A percentile compares a stretch with the other conserved stretches of the same genome.
These are phyloP conservation scores for Lymantria monacha DNA, from an alignment of 2,888 invertebrate genomes.

Conservation along the genomic window DNA sequence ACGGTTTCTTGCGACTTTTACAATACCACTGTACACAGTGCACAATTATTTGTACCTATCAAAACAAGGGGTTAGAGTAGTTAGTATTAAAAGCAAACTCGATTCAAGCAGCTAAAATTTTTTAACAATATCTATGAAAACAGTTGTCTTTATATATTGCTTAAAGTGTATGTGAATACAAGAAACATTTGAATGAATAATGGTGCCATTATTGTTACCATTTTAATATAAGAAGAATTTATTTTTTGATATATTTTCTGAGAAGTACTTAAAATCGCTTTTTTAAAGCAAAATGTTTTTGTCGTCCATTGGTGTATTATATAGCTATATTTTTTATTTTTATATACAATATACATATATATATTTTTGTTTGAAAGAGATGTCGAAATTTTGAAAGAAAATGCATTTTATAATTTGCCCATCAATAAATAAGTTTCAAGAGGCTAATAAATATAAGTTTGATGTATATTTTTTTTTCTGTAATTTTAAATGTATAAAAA, in stretches of 20 bases:
- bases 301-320: not conserved
- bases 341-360: not conserved
- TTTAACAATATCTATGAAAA: slow-evolving; percentile 11
- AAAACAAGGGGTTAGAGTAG: no score
- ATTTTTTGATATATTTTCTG: slow-evolving; percentile 45
- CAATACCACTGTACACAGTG: no score
- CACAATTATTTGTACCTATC: no score
- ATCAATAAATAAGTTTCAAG: slow-evolving; percentile 22
- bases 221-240: slow-evolving; percentile 41
- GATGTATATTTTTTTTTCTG: not conserved
- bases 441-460: slow-evolving; percentile 21
- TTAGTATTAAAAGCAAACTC: no score
- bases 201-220: slow-evolving; percentile 78
- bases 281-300: slow-evolving; percentile 11
- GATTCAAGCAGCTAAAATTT: no score
- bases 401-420: slow-evolving; percentile 17
- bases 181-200: slow-evolving; percentile 15
- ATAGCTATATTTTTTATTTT: not conserved
- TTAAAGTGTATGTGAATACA: slow-evolving; percentile 23
- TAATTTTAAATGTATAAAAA: no score
- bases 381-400: not conserved
- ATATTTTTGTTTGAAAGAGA: no score
- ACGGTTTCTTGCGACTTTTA: no score
- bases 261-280: slow-evolving; percentile 36
- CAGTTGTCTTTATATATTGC: slow-evolving; percentile 6